These are phyloP conservation scores for Pseudonaja textilis DNA, from an alignment of 2,113 vertebrate genomes.

Conservation along the genomic window DNA sequence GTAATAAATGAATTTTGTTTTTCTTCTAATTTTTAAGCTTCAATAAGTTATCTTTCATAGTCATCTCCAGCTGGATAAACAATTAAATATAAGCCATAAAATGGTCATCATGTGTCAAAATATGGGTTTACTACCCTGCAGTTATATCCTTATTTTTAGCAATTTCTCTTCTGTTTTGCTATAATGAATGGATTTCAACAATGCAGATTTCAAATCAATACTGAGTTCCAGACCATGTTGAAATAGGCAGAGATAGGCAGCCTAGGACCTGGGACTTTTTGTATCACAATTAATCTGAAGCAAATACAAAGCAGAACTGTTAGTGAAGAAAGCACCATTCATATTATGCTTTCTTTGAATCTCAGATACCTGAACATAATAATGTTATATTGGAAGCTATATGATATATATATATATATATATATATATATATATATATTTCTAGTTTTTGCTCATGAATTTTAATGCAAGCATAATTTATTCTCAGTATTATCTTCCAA, in stretches of 20 bases:
- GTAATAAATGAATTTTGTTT: background rate
- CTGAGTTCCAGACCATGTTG: background rate
- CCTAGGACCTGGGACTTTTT: background rate
- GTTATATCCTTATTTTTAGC: background rate
- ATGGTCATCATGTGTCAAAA: background rate
- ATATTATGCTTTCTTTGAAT: background rate
- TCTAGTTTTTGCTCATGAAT: background rate
- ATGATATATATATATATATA: background rate
- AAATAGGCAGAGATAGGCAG: too few species aligned
- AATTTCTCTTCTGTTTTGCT: background rate
- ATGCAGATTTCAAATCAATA: background rate
- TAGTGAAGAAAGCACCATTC: background rate
- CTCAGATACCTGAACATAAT: background rate
- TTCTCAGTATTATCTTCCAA: background rate
- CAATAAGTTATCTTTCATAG: background rate
- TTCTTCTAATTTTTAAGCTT: background rate
- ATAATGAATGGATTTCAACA: background rate
- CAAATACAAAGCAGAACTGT: background rate
- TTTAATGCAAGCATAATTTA: background rate
- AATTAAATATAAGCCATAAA: background rate
- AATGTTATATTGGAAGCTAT: background rate
- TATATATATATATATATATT: too few species aligned
- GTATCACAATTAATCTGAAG: background rate
- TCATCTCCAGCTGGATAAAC: background rate
- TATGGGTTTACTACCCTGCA: background rate